Evolutionary conservation across 2,888 invertebrate species (phyloP).

Genomic region (Lomographa bimaculata): DNA sequence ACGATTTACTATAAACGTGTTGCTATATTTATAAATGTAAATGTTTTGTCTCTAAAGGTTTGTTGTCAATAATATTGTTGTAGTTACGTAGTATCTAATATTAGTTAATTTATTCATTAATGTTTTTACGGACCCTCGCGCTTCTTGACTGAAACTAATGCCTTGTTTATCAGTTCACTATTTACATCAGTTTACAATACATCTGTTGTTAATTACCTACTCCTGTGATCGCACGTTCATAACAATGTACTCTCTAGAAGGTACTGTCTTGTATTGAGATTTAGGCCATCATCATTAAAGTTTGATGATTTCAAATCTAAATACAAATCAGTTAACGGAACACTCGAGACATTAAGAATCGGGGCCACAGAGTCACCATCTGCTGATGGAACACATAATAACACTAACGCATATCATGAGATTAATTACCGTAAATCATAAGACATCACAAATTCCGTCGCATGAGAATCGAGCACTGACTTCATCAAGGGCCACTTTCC

Average conservation of each 20-base stretch:
- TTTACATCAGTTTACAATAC: slow-evolving; percentile 10
- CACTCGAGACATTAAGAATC: slow-evolving; percentile 53
- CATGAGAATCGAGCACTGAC: slow-evolving; percentile 56
- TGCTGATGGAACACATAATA: slow-evolving; percentile 52
- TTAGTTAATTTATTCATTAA: no score
- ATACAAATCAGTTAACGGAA: slow-evolving; percentile 58
- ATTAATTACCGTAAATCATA: slow-evolving; percentile 70
- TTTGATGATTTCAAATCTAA: slow-evolving; percentile 45
- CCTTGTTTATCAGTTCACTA: neutral
- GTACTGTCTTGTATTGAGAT: slow-evolving; percentile 11
- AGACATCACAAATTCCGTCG: slow-evolving; percentile 66
- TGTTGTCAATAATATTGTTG: no score
- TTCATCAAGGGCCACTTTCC: slow-evolving; percentile 74
- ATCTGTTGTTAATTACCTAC: slow-evolving; percentile 31
- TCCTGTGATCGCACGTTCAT: slow-evolving; percentile 40
- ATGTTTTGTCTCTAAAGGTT: no score
- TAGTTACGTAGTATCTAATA: no score
- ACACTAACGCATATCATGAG: slow-evolving; percentile 44
- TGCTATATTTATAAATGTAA: no score
- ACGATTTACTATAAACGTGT: no score
- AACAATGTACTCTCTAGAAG: slow-evolving; percentile 3
- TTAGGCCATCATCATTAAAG: slow-evolving; percentile 1
- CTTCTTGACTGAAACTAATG: no score
- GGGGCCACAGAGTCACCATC: slow-evolving; percentile 74
- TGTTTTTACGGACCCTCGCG: no score